Base-by-base conservation (phyloP, 2,888 invertebrate species). In the Osmoderma eremita region DNA sequence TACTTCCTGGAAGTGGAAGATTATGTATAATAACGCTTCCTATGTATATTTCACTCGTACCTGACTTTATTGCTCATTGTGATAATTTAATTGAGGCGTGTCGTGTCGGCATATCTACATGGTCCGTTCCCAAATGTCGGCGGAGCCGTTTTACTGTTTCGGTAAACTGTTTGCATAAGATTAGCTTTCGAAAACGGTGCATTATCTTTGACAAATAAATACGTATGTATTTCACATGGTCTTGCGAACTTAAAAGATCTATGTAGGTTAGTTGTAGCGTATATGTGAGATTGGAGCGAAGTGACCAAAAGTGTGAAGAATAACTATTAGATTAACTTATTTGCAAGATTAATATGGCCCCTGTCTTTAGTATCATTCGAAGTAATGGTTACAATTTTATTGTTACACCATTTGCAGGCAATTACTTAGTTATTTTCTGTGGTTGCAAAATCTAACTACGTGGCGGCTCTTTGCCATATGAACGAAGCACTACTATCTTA, bases 1-100 rank as follows among this genome's bases (percentile, higher is more conserved):
- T 51, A 65, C 67, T 71, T 72, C 72, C 72, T 69, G 71, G 68
- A 71, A 71, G 65, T 69, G 20, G 62, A 62, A 63, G 54, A 65
- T 65, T 65, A 65, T 41, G 50, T 63, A 58, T 68, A 70, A 70
- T 63, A 68, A 68, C 24, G 10, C 42, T 58, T 58, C 63, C 45
- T 45, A 51, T 45, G 45, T 67, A 61, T 67, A 67, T 69, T 67
- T 49, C 49, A 24, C 48, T 62, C 38, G 1, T 61, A 62, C 65
- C 65, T 65, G 65, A 54, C 48, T 65, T 65, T 65, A 65, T 65
- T 56, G 39, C 56, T 48, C 65, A 56, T 56, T 56, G 65, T 58
- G 45, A 39, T 42, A 22, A 42, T 58, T 45, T 58, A 58, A 58
- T 58, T 58, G 58, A 58, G 58, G 58, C 58, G 18, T 45, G 45